Evolutionary conservation across 2,113 vertebrate species (phyloP).

Genomic region (Gadus macrocephalus): DNA sequence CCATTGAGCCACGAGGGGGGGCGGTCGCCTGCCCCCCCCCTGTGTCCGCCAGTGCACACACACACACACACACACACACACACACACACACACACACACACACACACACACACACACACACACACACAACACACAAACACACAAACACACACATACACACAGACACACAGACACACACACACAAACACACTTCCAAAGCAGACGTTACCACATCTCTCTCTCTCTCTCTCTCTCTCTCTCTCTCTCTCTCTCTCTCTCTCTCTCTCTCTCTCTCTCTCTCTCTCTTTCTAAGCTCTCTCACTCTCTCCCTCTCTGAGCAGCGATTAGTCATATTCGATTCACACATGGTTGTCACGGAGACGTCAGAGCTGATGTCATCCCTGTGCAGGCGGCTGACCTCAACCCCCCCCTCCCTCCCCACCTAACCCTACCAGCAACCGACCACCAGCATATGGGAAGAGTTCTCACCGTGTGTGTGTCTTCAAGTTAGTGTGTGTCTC

Average conservation of each 20-base stretch:
- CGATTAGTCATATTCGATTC: conserved; percentile 77
- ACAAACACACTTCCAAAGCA: not conserved
- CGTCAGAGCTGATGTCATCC: conserved; percentile 67
- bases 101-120: too few species aligned
- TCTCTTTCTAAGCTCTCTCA: conserved; percentile 10
- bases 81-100: too few species aligned
- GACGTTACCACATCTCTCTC: conserved; percentile 9
- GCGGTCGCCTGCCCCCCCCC: too few species aligned
- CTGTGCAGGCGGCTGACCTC: not conserved
- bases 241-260: conserved; percentile 33
- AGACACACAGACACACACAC: conserved; percentile 7
- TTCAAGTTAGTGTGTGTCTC: not conserved
- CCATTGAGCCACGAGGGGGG: too few species aligned
- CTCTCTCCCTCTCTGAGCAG: conserved; percentile 41
- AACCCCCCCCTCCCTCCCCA: conserved; percentile 21
- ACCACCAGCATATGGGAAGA: conserved; percentile 54
- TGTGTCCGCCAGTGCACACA: too few species aligned
- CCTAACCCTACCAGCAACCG: not conserved
- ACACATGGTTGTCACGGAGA: conserved; percentile 69
- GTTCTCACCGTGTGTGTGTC: conserved; percentile 21
- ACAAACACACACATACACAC: too few species aligned
- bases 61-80: too few species aligned
- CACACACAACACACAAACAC: too few species aligned
- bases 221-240: conserved; percentile 14
- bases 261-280: conserved; percentile 7